phyloP scores from a whole-genome alignment of 2,113 vertebrate genomes.

The Strigops habroptila region DNA sequence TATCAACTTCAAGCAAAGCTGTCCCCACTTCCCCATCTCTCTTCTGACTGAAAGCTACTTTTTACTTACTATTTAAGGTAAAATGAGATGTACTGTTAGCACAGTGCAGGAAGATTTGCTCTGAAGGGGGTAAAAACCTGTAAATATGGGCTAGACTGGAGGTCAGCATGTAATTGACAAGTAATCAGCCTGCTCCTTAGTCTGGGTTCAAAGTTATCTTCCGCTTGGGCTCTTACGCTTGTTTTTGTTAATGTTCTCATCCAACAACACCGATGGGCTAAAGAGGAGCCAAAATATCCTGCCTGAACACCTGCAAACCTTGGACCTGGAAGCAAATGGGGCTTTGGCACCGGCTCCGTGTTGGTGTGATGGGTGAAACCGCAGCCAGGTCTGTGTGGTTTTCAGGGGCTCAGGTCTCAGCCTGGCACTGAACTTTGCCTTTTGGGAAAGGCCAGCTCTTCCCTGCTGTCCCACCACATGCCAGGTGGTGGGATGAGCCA shows the following conservation, averaged over 20 bases:
- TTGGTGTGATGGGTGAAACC: background rate
- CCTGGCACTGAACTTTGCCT: background rate
- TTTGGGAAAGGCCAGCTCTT: constrained; percentile 21
- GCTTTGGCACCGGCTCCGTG: background rate
- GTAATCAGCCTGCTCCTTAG: background rate
- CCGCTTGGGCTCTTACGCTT: background rate
- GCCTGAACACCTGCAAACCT: background rate
- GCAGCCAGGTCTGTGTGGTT: accelerated
- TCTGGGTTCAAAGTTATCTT: background rate
- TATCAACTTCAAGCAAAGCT: background rate
- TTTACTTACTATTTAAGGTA: background rate
- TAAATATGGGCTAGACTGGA: background rate
- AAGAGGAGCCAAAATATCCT: background rate
- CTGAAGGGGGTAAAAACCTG: background rate
- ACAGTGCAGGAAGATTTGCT: background rate
- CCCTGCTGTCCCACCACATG: background rate
- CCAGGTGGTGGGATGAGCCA: background rate
- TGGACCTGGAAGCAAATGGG: background rate
- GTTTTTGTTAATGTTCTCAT: background rate
- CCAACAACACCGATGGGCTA: background rate
- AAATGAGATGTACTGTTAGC: background rate
- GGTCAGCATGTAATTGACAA: background rate
- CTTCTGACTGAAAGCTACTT: background rate
- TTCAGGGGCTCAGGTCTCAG: accelerated
- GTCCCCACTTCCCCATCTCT: background rate